Evolutionary conservation across 2,888 invertebrate species (phyloP).

Genomic region (Scaptomyza flava): DNA sequence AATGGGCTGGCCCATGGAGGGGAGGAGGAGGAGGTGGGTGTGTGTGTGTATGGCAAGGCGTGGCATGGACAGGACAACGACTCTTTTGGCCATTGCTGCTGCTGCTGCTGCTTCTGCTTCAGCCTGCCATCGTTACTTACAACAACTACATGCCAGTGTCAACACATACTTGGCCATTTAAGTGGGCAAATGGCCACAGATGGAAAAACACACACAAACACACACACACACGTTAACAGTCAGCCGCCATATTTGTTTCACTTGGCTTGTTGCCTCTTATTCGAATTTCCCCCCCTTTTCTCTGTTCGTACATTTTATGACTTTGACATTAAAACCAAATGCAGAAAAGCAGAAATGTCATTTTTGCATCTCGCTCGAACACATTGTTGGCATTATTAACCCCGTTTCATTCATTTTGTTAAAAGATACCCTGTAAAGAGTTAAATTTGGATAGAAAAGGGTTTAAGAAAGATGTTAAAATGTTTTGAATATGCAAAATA

Average conservation of each 20-base stretch:
- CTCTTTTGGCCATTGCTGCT: constrained; percentile 18
- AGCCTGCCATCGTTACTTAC: constrained; percentile 82
- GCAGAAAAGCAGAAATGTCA: constrained; percentile 56
- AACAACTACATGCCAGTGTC: constrained; percentile 84
- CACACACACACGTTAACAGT: constrained; percentile 3
- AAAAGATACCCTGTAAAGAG: constrained; percentile 19
- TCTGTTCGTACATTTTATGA: constrained; percentile 49
- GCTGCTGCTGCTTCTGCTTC: constrained; percentile 4
- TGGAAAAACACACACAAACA: constrained; percentile 27
- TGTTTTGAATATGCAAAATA: too few relatives aligned
- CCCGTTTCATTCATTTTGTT: constrained; percentile 54
- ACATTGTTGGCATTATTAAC: constrained; percentile 62
- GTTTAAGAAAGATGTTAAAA: background rate
- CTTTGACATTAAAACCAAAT: constrained; percentile 67
- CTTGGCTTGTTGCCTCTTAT: background rate
- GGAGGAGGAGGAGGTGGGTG: background rate
- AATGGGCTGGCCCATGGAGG: background rate
- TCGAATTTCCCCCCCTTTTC: background rate
- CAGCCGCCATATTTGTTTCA: constrained; percentile 77
- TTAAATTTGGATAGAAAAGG: background rate
- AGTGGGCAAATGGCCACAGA: constrained; percentile 63
- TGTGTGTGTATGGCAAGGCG: constrained; percentile 34
- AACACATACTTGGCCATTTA: constrained; percentile 83
- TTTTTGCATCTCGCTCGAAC: constrained; percentile 38
- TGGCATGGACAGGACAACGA: constrained; percentile 57